Evolutionary conservation across 2,113 vertebrate species (phyloP).

Genomic region (Sylvilagus bachmani): DNA sequence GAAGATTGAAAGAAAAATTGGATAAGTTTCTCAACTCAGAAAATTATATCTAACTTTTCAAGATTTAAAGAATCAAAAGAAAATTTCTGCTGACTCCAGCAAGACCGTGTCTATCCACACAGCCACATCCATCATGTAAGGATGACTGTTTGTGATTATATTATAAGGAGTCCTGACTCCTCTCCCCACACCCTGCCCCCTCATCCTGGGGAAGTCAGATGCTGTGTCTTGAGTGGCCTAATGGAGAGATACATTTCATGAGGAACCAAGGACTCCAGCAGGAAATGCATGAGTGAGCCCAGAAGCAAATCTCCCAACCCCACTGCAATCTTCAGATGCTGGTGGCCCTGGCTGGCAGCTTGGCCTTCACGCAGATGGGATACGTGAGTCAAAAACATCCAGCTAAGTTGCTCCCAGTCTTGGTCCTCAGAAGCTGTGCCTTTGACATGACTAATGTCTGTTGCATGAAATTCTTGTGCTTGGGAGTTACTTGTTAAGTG

Average conservation of each 20-base stretch:
- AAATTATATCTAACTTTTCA: not conserved
- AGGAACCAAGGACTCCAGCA: not conserved
- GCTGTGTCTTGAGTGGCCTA: not conserved
- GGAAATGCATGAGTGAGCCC: not conserved
- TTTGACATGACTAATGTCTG: not conserved
- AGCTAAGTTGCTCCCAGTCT: not conserved
- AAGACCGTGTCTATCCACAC: too few species aligned
- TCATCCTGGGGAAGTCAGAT: not conserved
- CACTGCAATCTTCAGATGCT: not conserved
- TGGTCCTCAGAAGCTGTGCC: not conserved
- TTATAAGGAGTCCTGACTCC: not conserved
- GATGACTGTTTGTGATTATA: not conserved
- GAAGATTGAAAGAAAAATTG: slow-evolving; percentile 6
- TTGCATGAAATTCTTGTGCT: not conserved
- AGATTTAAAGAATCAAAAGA: slow-evolving; percentile 11
- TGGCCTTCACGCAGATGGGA: not conserved
- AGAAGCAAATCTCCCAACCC: not conserved
- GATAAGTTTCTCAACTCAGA: not conserved
- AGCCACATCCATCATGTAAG: not conserved
- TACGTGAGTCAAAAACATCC: not conserved
- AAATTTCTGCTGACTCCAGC: not conserved
- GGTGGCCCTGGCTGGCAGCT: not conserved
- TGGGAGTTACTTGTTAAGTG: not conserved
- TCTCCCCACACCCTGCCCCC: not conserved
- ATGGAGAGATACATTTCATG: too few species aligned